Evolutionary conservation across 2,888 invertebrate species (phyloP), one percentile per base, ranked within the genome.

Genomic region (Epirrita christyi): DNA sequence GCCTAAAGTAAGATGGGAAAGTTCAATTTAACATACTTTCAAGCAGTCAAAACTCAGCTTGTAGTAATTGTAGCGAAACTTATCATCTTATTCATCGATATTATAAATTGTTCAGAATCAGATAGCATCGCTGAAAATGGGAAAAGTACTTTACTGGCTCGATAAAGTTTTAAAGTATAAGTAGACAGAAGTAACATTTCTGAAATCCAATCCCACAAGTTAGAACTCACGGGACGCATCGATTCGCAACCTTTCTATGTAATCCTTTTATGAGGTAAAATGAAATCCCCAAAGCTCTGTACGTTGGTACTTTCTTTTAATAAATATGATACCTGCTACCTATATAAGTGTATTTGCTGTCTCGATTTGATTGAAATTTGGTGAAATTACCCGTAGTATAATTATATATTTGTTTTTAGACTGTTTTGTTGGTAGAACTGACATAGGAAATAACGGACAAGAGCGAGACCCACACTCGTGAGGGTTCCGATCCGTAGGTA

Each of bases 141-240:
- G 21, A 46, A 56, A 55, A 64, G 55, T 60, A 59, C 44, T 65
- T 53, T 48, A 44, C 21, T 36, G 34, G 42, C 40, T 56, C 47
- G 43, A 43, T 42, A 61, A 65, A 65, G 49, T 65, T 61, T 46
- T 28, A 44, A 50, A 59, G 56, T 46, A 21, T 21, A 59, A 32
- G 50, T 49, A 51, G 51, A 52, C 44, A 59, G 40, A 45, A 62
- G 51, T 27, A 51, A 61, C 53, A 63, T 68, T 66, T 67, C 47
- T 65, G 58, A 69, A 70, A 71, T 63, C 62, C 63, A 67, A 74
- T 71, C 61, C 64, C 59, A 44, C 53, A 65, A 71, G 63, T 72
- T 70, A 28, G 53, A 63, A 59, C 74, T 73, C 73, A 42, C 55
- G 79, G 77, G 76, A 76, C 68, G 63, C 73, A 78, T 80, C 70